phyloP scores from a whole-genome alignment of 2,797 vertebrate species.

The Diglossa cyanea region DNA sequence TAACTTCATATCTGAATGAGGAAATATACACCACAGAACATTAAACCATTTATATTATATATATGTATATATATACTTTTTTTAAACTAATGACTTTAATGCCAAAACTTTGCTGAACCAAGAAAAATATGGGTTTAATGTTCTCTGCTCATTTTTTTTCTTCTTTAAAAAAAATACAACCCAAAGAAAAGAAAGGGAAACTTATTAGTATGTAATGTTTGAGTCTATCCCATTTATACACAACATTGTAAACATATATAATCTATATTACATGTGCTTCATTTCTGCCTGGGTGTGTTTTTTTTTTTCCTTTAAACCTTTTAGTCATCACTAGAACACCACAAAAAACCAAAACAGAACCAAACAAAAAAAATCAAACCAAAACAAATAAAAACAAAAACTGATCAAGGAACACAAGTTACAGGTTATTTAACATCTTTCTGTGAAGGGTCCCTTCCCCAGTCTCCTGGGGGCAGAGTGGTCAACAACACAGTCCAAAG shows the following conservation, averaged over 20 bases:
- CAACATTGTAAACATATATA: conserved; percentile 99
- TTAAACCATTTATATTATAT: conserved; percentile 86
- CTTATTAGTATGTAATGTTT: conserved; percentile 82
- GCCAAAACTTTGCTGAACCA: conserved; percentile 78
- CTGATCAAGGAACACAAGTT: conserved; percentile 63
- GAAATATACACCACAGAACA: conserved; percentile 93
- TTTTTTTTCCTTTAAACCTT: conserved; percentile 75
- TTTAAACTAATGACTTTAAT: conserved; percentile 77
- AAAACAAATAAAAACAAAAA: conserved; percentile 67
- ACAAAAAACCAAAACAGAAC: conserved; percentile 74
- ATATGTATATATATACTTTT: conserved; percentile 75
- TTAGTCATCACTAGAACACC: conserved; percentile 86
- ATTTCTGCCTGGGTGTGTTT: conserved; percentile 76
- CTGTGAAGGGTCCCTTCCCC: conserved; percentile 62
- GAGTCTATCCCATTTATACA: conserved; percentile 97
- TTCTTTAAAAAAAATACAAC: conserved; percentile 71
- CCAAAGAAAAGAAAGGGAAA: conserved; percentile 74
- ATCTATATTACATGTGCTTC: conserved; percentile 99
- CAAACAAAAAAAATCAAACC: conserved; percentile 38
- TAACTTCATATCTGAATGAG: conserved; percentile 82
- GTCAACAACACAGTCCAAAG: conserved; percentile 40
- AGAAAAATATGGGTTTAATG: conserved; percentile 90
- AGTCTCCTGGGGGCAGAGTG: conserved; percentile 38
- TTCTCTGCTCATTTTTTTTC: conserved; percentile 74
- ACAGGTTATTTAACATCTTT: conserved; percentile 64